These are phyloP conservation scores for Porites lobata DNA, from an alignment of 92 coral and sea anemone genomes.

Conservation along the genomic window DNA sequence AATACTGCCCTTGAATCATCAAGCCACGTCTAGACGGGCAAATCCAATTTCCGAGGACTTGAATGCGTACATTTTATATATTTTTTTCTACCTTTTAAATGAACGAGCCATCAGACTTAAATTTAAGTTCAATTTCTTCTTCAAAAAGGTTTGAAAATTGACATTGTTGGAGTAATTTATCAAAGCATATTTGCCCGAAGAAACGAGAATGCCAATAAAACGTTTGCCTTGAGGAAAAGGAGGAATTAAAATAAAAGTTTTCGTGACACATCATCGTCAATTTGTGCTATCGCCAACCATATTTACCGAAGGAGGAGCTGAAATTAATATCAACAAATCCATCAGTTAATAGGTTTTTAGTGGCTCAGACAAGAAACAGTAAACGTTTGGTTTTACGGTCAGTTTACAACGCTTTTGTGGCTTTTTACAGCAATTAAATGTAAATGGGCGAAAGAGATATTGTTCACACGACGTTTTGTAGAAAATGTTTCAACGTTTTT, in stretches of 20 bases:
- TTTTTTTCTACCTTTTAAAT: conserved; percentile 27
- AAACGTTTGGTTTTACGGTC: conserved; percentile 80
- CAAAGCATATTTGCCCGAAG: neutral
- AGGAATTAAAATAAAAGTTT: conserved; percentile 12
- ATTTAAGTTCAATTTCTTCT: conserved; percentile 21
- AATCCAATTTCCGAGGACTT: conserved; percentile 37
- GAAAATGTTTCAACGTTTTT: conserved; percentile 1
- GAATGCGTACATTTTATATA: conserved; percentile 16
- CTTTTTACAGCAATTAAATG: conserved; percentile 78
- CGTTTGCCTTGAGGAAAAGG: conserved; percentile 12
- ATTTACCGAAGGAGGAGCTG: conserved; percentile 74
- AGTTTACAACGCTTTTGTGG: conserved; percentile 64
- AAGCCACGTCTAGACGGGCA: conserved; percentile 16
- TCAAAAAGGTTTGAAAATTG: conserved; percentile 23
- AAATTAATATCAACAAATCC: conserved; percentile 83
- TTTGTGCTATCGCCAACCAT: conserved; percentile 55
- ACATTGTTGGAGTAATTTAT: conserved; percentile 14
- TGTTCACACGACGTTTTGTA: conserved; percentile 2
- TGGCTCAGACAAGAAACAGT: conserved; percentile 69
- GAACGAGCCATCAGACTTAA: conserved; percentile 14
- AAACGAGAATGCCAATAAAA: conserved; percentile 43
- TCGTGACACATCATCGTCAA: conserved; percentile 29
- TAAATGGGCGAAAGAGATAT: conserved; percentile 52
- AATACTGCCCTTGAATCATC: neutral
- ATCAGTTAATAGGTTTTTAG: conserved; percentile 81